Conservation (phyloP, 2,113 vertebrate species). For the Brachyhypopomus gauderio region DNA sequence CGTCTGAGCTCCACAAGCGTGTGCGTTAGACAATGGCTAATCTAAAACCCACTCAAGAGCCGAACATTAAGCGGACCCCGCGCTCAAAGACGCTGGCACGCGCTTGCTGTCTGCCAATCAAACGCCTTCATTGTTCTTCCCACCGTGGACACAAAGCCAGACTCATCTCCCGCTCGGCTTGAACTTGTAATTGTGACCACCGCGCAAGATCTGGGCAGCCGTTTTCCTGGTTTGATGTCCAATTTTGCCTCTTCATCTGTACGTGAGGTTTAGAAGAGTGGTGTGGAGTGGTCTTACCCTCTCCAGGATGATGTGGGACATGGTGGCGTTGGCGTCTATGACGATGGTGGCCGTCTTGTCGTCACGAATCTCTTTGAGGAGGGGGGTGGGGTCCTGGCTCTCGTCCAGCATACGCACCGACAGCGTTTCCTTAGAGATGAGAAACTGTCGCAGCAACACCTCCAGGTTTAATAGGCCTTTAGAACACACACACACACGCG, state of each 20-base stretch:
- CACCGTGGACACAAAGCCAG: not conserved
- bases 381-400: constrained; percentile 91
- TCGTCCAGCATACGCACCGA: constrained; percentile 96
- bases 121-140: not conserved
- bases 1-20: not conserved
- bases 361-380: constrained; percentile 95
- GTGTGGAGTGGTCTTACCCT: constrained; percentile 74
- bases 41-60: not conserved
- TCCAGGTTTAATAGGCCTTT: constrained; percentile 97
- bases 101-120: not conserved
- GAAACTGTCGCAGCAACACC: constrained; percentile 95
- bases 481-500: constrained; percentile 43
- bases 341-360: constrained; percentile 98
- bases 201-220: constrained; percentile 1
- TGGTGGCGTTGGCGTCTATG: constrained; percentile 94
- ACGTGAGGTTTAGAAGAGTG: not conserved
- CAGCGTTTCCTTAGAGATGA: constrained; percentile 97
- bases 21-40: constrained; percentile 2
- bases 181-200: not conserved
- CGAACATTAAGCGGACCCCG: not conserved
- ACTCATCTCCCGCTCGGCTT: not conserved
- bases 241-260: not conserved
- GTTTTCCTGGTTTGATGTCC: not conserved
- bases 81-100: not conserved
- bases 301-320: constrained; percentile 93